Evolutionary conservation across 2,797 vertebrate genomes (phyloP).

Genomic region (Pagetopsis macropterus): DNA sequence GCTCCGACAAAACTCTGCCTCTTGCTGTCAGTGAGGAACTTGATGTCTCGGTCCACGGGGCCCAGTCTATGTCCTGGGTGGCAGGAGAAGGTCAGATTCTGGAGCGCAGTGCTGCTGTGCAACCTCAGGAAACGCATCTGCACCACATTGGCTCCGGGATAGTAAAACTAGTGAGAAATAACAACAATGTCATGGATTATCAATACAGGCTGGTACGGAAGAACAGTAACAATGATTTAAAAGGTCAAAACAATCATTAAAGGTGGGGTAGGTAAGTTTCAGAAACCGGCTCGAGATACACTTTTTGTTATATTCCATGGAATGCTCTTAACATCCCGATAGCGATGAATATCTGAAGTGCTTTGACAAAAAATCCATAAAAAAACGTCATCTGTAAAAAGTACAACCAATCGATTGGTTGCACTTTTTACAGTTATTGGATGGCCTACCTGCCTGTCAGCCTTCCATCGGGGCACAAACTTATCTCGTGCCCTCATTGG

Average conservation of each 20-base stretch:
- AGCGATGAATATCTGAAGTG: too few relatives aligned
- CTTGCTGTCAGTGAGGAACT: slow-evolving; percentile 85
- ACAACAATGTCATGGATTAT: neutral
- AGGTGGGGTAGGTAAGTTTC: too few relatives aligned
- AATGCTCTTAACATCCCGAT: too few relatives aligned
- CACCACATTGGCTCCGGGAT: slow-evolving; percentile 83
- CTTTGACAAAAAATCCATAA: too few relatives aligned
- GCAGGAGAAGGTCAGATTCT: slow-evolving; percentile 88
- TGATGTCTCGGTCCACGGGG: slow-evolving; percentile 74
- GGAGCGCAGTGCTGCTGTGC: slow-evolving; percentile 83
- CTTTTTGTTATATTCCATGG: too few relatives aligned
- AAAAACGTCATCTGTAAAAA: too few relatives aligned
- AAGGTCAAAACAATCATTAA: neutral
- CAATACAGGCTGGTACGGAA: neutral
- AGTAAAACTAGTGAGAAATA: slow-evolving; percentile 81
- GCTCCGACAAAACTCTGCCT: slow-evolving; percentile 85
- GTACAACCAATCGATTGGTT: too few relatives aligned
- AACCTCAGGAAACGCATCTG: slow-evolving; percentile 91
- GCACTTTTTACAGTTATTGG: too few relatives aligned
- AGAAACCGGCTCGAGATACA: too few relatives aligned
- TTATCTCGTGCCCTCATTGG: too few relatives aligned
- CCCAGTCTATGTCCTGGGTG: slow-evolving; percentile 74
- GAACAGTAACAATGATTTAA: neutral
- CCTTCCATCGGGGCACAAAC: too few relatives aligned
- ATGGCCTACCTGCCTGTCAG: too few relatives aligned